Base-by-base conservation (phyloP, 2,113 vertebrate species). In the Rhodinocichla rosea region DNA sequence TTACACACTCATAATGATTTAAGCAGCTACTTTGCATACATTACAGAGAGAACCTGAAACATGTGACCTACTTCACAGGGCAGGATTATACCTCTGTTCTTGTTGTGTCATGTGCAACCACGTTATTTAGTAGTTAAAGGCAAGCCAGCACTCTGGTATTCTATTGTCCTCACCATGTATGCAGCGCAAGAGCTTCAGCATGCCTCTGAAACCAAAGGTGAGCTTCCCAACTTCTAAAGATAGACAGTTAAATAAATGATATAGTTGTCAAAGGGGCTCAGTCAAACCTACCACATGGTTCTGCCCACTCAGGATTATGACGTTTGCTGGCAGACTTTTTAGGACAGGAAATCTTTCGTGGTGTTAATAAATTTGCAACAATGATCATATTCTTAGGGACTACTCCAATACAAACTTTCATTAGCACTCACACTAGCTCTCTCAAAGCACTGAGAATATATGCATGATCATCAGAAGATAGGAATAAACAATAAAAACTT, bases 51-150 rank as follows among this genome's bases (percentile, higher is more conserved):
- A 96, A 96, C 96, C 60, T 95, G 94, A 81, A 96, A 78, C 96
- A 96, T 83, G 81, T 95, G 91, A 97, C 94, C 79, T 94, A 91
- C 91, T 96, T 96, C 92, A 96, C 93, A 96, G 88, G 88, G 88
- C 90, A 95, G 95, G 94, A 96, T 97, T 96, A 96, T 94, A 95
- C 93, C 85, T 93, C 95, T 96, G 79, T 92, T 96, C 96, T 95
- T 96, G 93, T 96, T 97, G 94, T 96, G 96, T 96, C 96, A 96
- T 96, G 92, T 96, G 95, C 91, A 96, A 95, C 95, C 94, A 94
- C 93, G 93, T 93, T 92, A 94, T 91, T 95, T 95, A 94, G 84
- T 62, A 95, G 93, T 94, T 97, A 95, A 91, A 97, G 89, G 91
- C 90, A 90, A 94, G 87, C 3, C 42, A 92, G 74, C 79, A 76